Percentiles rank a stretch among this genome's conserved stretches.
Conservation (phyloP, 2,797 vertebrate species). For the Spea hammondii region DNA sequence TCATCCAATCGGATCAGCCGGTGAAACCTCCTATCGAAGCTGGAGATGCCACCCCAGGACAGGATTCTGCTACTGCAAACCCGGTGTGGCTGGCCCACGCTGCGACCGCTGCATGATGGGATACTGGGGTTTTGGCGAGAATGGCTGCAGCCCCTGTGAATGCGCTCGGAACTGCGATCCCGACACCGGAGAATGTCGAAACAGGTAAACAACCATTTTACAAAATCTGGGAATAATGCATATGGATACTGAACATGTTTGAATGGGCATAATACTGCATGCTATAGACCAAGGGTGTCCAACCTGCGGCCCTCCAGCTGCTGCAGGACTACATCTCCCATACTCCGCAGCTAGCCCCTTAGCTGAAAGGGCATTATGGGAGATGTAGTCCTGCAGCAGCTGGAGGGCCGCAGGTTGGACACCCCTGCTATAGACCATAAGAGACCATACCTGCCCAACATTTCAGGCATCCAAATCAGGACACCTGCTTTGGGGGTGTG, state of each 20-base stretch:
- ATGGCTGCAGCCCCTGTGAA: slow-evolving; percentile 76
- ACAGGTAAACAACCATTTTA: slow-evolving; percentile 63
- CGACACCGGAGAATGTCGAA: slow-evolving; percentile 72
- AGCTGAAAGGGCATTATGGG: too few relatives aligned
- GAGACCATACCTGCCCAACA: too few relatives aligned
- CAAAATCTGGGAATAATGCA: not conserved
- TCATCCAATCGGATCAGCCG: slow-evolving; percentile 72
- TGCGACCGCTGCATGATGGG: slow-evolving; percentile 78
- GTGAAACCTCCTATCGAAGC: slow-evolving; percentile 58
- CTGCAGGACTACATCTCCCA: too few relatives aligned
- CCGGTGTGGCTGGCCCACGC: slow-evolving; percentile 74
- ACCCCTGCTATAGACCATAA: too few relatives aligned
- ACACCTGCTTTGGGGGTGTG: too few relatives aligned
- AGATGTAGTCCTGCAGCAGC: too few relatives aligned
- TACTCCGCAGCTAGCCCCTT: too few relatives aligned
- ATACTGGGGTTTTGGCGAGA: slow-evolving; percentile 80
- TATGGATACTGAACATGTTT: not conserved
- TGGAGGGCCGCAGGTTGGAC: too few relatives aligned
- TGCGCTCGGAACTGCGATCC: slow-evolving; percentile 78
- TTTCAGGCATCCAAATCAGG: too few relatives aligned
- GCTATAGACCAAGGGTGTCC: too few relatives aligned
- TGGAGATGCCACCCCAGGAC: slow-evolving; percentile 80
- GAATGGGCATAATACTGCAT: too few relatives aligned
- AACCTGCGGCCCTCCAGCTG: too few relatives aligned
- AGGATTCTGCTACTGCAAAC: slow-evolving; percentile 83